phyloP scores from a whole-genome alignment of 92 coral and sea anemone genomes.

The Phymanthus crucifer region DNA sequence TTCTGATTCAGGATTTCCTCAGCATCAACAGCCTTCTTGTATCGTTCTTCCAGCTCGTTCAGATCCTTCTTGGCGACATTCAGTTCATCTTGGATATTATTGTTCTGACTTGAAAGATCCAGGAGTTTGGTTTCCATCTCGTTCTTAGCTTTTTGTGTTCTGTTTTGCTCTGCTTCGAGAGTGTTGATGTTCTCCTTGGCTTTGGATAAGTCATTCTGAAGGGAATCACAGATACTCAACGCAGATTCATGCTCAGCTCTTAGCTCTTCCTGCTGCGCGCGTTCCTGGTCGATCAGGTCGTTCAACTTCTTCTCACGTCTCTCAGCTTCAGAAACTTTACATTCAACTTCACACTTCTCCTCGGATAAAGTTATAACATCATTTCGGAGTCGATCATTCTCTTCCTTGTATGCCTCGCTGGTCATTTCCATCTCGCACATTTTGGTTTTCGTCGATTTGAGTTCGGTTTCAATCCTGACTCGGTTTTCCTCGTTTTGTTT shows the following conservation, averaged over 20 bases:
- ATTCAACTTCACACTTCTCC: slow-evolving; percentile 74
- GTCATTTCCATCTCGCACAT: slow-evolving; percentile 84
- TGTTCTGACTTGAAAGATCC: slow-evolving; percentile 54
- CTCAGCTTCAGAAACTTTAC: slow-evolving; percentile 72
- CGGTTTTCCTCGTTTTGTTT: slow-evolving; percentile 56
- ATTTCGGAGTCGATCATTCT: slow-evolving; percentile 74
- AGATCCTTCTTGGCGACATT: slow-evolving; percentile 54
- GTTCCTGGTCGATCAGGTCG: slow-evolving; percentile 72
- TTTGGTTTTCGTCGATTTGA: slow-evolving; percentile 70
- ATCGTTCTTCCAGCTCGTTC: slow-evolving; percentile 66
- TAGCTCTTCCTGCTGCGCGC: slow-evolving; percentile 46
- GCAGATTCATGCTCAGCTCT: slow-evolving; percentile 57
- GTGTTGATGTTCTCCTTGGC: slow-evolving; percentile 56
- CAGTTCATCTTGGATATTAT: slow-evolving; percentile 53
- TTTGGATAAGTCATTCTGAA: slow-evolving; percentile 64
- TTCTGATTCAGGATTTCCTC: slow-evolving; percentile 61
- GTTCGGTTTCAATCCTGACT: slow-evolving; percentile 53
- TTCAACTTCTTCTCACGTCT: slow-evolving; percentile 71
- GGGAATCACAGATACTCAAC: slow-evolving; percentile 42
- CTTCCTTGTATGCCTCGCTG: slow-evolving; percentile 78
- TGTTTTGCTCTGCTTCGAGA: slow-evolving; percentile 66
- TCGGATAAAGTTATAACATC: slow-evolving; percentile 72
- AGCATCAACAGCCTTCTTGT: slow-evolving; percentile 52
- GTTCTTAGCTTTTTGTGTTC: slow-evolving; percentile 63
- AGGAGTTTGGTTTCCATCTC: slow-evolving; percentile 49